Evolutionary conservation across 2,113 vertebrate genomes (phyloP).

Genomic region (Phylloscopus whistleri): DNA sequence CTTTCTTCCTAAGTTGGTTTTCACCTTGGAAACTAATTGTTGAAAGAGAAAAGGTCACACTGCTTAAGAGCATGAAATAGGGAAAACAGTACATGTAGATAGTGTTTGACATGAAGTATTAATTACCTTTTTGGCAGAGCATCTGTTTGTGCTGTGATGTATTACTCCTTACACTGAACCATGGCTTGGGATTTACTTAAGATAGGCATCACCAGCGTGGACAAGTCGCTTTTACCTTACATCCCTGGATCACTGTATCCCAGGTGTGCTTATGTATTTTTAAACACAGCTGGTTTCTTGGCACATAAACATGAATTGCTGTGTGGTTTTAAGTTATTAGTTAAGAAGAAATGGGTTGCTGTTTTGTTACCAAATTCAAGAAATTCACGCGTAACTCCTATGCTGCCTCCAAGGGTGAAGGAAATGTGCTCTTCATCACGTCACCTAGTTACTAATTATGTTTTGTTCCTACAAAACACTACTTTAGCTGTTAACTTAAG

Average conservation of each 20-base stretch:
- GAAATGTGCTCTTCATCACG: conserved; percentile 48
- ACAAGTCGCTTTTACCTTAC: not conserved
- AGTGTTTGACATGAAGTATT: not conserved
- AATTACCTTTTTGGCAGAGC: conserved; percentile 24
- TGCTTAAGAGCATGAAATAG: not conserved
- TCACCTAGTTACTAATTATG: conserved; percentile 62
- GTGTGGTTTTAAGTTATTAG: conserved; percentile 70
- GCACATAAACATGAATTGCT: conserved; percentile 39
- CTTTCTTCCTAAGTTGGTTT: not conserved
- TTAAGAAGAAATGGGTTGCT: conserved; percentile 67
- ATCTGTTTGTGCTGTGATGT: not conserved
- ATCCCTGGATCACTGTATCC: not conserved
- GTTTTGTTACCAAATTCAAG: conserved; percentile 63
- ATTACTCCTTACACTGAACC: not conserved
- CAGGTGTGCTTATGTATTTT: conserved; percentile 36
- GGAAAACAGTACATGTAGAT: not conserved
- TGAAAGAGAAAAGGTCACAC: conserved; percentile 6
- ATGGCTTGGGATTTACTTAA: not conserved
- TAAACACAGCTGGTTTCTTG: conserved; percentile 73
- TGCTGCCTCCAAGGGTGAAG: conserved; percentile 72
- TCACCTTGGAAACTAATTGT: conserved; percentile 30
- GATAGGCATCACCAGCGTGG: not conserved
- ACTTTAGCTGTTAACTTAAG: conserved; percentile 18
- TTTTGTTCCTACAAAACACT: conserved; percentile 47
- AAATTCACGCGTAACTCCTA: conserved; percentile 66